These are phyloP conservation scores for Oncorhynchus gorbuscha DNA, from an alignment of 2,113 vertebrate species.

Conservation along the genomic window DNA sequence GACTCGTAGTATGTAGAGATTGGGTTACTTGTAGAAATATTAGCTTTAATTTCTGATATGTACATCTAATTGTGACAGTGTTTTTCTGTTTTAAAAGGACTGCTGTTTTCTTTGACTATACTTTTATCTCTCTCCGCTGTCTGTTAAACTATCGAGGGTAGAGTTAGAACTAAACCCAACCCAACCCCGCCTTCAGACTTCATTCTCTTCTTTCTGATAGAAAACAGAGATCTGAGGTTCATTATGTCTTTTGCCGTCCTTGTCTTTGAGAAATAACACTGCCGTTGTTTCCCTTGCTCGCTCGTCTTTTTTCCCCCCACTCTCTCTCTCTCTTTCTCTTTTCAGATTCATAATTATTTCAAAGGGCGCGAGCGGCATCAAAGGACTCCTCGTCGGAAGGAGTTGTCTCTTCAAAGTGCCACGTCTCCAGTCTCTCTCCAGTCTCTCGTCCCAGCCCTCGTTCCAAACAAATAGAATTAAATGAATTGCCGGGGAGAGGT, in stretches of 20 bases:
- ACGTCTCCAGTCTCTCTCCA: conserved; percentile 48
- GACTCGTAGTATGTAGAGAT: too few species aligned
- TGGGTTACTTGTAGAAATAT: too few species aligned
- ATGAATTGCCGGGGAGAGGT: conserved; percentile 58
- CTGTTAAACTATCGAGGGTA: too few species aligned
- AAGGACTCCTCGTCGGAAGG: conserved; percentile 52
- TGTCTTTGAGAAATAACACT: conserved; percentile 44
- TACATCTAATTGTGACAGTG: too few species aligned
- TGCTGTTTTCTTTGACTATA: too few species aligned
- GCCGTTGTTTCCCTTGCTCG: conserved; percentile 19
- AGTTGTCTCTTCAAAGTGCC: conserved; percentile 42
- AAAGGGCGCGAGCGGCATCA: conserved; percentile 62
- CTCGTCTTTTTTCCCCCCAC: neutral
- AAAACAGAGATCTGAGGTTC: conserved; percentile 11
- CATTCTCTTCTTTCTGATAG: neutral
- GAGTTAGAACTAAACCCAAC: neutral
- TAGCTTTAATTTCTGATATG: too few species aligned
- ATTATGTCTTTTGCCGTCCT: neutral
- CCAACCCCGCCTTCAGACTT: conserved; percentile 9
- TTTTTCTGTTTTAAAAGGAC: too few species aligned
- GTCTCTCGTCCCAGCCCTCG: neutral
- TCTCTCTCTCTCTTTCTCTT: conserved; percentile 17
- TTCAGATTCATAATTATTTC: conserved; percentile 65
- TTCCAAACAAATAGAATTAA: conserved; percentile 61
- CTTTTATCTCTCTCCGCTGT: too few species aligned